phyloP scores from a whole-genome alignment of 1,140 invertebrate genomes.

The Varroa destructor region DNA sequence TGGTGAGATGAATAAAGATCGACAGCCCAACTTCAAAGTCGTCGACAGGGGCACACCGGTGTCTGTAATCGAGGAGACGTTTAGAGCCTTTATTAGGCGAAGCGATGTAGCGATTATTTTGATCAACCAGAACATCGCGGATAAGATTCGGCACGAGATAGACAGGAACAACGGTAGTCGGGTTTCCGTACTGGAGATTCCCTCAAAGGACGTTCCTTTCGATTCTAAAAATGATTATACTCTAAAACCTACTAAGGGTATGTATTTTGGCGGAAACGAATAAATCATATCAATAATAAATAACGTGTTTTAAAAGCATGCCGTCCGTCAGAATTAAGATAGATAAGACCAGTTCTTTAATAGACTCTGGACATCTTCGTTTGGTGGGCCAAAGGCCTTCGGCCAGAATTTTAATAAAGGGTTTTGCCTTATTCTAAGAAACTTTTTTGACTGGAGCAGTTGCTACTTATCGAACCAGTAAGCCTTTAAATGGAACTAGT shows the following conservation, averaged over 20 bases:
- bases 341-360: too few relatives aligned
- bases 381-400: too few relatives aligned
- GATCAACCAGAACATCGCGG: conserved; percentile 96
- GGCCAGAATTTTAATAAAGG: too few relatives aligned
- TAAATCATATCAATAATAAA: too few relatives aligned
- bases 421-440: too few relatives aligned
- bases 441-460: too few relatives aligned
- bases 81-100: conserved; percentile 81
- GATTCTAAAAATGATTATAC: conserved; percentile 97
- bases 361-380: too few relatives aligned
- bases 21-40: conserved; percentile 94
- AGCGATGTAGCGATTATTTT: conserved; percentile 98
- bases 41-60: conserved; percentile 93
- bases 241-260: conserved; percentile 68
- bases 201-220: conserved; percentile 97
- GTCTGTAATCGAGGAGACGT: conserved; percentile 91
- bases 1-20: conserved; percentile 95
- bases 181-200: conserved; percentile 93
- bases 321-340: too few relatives aligned
- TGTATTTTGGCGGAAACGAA: conserved; percentile 33
- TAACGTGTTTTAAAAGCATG: too few relatives aligned
- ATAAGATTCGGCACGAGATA: conserved; percentile 91
- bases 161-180: conserved; percentile 81
- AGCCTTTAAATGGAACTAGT: too few relatives aligned
- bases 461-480: too few relatives aligned